Conservation (phyloP, 64 coral and sea anemone species). For the Orbicella faveolata region DNA sequence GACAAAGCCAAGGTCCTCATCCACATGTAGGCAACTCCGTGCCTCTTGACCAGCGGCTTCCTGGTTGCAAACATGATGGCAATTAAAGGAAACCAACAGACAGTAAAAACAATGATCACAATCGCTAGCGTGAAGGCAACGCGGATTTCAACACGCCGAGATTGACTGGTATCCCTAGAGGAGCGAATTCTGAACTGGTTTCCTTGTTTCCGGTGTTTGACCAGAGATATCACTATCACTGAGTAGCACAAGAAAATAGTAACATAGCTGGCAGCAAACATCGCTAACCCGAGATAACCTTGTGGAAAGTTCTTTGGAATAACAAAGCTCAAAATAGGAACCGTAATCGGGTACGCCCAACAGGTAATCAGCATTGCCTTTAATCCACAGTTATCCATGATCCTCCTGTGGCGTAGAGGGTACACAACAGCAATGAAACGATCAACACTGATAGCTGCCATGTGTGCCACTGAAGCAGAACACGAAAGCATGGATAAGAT, state of each 20-base stretch:
- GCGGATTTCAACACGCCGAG: background rate
- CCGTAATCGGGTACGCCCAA: background rate
- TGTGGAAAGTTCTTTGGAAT: background rate
- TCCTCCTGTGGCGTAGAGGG: background rate
- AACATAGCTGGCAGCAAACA: background rate
- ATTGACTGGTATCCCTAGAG: background rate
- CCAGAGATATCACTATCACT: background rate
- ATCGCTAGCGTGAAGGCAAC: background rate
- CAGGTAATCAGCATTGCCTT: background rate
- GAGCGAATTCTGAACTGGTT: background rate
- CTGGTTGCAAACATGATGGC: background rate
- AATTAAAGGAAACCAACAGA: slow-evolving; percentile 5
- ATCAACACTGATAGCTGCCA: slow-evolving; percentile 13
- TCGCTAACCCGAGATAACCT: background rate
- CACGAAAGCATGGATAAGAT: background rate
- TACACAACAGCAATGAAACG: background rate
- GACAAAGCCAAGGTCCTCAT: background rate
- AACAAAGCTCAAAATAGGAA: background rate
- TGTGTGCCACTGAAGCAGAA: background rate
- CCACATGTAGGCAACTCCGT: background rate
- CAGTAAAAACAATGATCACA: background rate
- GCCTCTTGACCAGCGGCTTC: background rate
- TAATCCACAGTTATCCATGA: background rate
- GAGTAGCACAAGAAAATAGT: background rate
- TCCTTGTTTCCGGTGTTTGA: background rate